Evolutionary conservation across 64 coral and sea anemone genomes (phyloP).

Genomic region (Astreopora myriophthalma): DNA sequence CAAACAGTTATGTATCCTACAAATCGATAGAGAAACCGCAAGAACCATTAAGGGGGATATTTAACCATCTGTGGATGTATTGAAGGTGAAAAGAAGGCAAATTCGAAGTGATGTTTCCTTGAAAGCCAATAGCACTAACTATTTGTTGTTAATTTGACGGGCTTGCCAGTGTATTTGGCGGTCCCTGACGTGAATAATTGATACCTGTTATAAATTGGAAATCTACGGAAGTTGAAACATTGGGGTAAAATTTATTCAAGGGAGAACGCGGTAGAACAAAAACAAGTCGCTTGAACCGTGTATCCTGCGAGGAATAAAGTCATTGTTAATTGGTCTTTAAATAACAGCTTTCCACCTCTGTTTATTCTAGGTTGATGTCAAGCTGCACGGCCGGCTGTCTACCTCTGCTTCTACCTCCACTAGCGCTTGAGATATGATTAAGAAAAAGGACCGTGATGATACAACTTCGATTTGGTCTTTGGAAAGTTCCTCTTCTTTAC

Average conservation of each 20-base stretch:
- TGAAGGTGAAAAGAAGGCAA: too few relatives aligned
- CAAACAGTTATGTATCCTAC: too few relatives aligned
- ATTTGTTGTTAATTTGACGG: background rate
- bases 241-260: background rate
- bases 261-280: background rate
- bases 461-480: background rate
- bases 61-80: too few relatives aligned
- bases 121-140: background rate
- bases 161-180: background rate
- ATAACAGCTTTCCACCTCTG: background rate
- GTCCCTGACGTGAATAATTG: background rate
- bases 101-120: background rate
- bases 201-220: background rate
- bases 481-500: background rate
- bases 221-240: constrained; percentile 4
- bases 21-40: too few relatives aligned
- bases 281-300: background rate
- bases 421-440: background rate
- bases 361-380: background rate
- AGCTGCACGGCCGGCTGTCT: background rate
- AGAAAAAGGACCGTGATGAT: background rate
- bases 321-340: background rate
- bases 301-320: background rate
- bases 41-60: too few relatives aligned
- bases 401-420: background rate